A percentile compares a stretch with the other conserved stretches of the same genome.
Conservation (phyloP, 2,888 invertebrate genomes). For the Sthenelais limicola region DNA sequence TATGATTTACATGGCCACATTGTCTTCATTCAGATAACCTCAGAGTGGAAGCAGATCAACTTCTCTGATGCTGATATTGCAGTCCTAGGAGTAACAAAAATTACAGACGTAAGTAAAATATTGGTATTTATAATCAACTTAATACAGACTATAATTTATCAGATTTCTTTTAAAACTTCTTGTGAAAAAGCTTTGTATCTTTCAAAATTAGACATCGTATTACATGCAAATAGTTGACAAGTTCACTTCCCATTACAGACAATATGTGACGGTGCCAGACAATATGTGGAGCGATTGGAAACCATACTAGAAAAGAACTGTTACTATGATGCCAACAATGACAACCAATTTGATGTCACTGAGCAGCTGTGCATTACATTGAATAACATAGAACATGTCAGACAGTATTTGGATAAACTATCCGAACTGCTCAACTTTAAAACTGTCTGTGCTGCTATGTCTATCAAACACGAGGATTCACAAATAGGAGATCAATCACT, state of each 20-base stretch:
- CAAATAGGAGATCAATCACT: constrained; percentile 57
- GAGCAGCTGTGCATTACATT: constrained; percentile 69
- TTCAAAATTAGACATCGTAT: too few species aligned
- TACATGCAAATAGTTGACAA: too few species aligned
- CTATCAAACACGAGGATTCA: constrained; percentile 58
- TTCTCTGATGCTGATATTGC: constrained; percentile 63
- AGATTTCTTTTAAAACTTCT: too few species aligned
- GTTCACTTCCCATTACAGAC: too few species aligned
- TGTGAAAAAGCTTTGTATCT: too few species aligned
- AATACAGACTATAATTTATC: constrained; percentile 1
- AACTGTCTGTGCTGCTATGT: constrained; percentile 54
- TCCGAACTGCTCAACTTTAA: constrained; percentile 61
- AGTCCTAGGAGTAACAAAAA: constrained; percentile 65
- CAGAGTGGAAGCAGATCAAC: constrained; percentile 67
- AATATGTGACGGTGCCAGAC: constrained; percentile 66
- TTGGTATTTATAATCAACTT: too few species aligned
- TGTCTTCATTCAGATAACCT: constrained; percentile 67
- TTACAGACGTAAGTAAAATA: constrained; percentile 68
- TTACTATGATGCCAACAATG: constrained; percentile 60
- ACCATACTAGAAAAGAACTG: constrained; percentile 64
- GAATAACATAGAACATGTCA: constrained; percentile 69
- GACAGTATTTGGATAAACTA: constrained; percentile 62
- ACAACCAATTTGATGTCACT: constrained; percentile 66
- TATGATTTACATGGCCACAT: too few species aligned
- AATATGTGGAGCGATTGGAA: constrained; percentile 65